phyloP scores from a whole-genome alignment of 2,888 invertebrate species.

The Eremobia ochroleuca region DNA sequence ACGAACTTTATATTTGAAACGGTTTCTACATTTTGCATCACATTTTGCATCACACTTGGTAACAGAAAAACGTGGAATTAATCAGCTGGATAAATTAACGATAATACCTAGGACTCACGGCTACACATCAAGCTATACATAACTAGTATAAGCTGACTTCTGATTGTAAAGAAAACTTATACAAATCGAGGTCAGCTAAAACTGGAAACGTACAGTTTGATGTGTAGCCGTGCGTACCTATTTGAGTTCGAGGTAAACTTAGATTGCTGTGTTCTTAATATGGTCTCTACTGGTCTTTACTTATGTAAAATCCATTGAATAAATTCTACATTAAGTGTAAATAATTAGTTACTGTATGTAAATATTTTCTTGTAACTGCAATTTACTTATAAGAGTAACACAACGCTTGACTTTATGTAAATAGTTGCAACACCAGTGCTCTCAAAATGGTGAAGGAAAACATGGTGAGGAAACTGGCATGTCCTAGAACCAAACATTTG shows the following conservation, averaged over 20 bases:
- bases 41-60: no score
- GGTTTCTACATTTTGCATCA: constrained; percentile 5
- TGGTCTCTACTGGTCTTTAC: background rate
- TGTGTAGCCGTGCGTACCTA: background rate
- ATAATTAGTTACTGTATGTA: background rate
- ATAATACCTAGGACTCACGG: background rate
- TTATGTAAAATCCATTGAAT: constrained; percentile 15
- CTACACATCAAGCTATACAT: background rate
- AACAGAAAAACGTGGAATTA: constrained; percentile 39
- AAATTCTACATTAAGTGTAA: background rate
- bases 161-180: no score
- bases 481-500: no score
- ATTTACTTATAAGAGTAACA: background rate
- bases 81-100: constrained; percentile 7
- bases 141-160: background rate
- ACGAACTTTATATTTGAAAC: background rate
- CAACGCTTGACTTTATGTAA: no score
- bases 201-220: no score
- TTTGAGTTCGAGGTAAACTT: constrained; percentile 39
- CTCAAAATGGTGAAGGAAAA: no score
- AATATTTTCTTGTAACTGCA: constrained; percentile 5
- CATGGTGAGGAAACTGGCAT: no score
- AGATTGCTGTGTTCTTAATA: constrained; percentile 5
- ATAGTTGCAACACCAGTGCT: no score
- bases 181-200: no score